Evolutionary conservation across 2,113 vertebrate species (phyloP), one percentile per base, ranked within the genome.

Genomic region (Panthera leo): DNA sequence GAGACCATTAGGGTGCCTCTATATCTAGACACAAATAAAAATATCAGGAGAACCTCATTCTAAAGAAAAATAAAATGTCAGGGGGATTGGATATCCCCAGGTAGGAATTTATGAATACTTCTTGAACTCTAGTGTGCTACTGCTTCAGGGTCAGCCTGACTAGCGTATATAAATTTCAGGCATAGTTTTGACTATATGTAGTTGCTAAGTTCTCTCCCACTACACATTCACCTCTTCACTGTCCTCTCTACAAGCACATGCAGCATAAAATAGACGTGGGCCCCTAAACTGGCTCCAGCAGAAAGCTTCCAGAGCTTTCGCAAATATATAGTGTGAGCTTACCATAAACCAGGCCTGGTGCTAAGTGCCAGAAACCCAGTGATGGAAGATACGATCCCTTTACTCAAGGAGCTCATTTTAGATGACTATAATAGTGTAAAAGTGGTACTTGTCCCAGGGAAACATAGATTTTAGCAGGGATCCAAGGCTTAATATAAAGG

Each of bases 11-110:
- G 39, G 16, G 14, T 86, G 36, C 51, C 5, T 63, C 61, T 79
- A 76, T 14, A 51, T 51, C 14, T 68, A 85, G 12, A 84, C 70
- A 31, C n/a, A 73, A 86, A 85, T 65, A 68, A 48, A 95, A 85
- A 31, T 58, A 48, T 53, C 61, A 68, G 5, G 14, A 78, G 61
- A 86, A 82, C 23, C 65, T 93, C 61, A 95, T 61, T 78, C 19
- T 85, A 94, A 89, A 83, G 55, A 65, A 36, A 75, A 92, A 76
- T 21, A 76, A 94, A 87, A 84, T 61, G 29, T 36, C 91, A 96
- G 61, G 53, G 34, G 39, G 21, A 45, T 68, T 67, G 45, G 10
- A 61, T 63, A 92, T 29, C 16, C 16, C 36, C 80, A 85, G 63
- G 63, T 79, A 94, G 70, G 45, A 70, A 85, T 67, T 34, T 36